Conservation (phyloP, 1,140 invertebrate species). For the Augochlora pura region DNA sequence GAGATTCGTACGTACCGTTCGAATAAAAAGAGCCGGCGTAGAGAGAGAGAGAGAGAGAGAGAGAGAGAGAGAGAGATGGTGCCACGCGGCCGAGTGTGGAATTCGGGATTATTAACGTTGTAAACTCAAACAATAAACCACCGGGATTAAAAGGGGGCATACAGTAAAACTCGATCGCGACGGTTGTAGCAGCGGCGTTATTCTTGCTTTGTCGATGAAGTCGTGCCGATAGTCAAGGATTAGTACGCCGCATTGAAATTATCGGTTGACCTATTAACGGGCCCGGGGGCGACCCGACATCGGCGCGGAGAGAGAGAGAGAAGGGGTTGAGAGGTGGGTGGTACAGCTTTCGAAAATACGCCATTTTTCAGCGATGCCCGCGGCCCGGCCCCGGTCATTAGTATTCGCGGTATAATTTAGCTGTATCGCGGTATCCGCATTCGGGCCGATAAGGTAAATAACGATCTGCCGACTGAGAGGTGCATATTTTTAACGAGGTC, state of each 20-base stretch:
- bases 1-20: too few relatives aligned
- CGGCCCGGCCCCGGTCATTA: constrained; percentile 24
- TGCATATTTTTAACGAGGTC: constrained; percentile 40
- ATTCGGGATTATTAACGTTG: background rate
- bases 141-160: background rate
- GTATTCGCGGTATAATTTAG: constrained; percentile 45
- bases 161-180: background rate
- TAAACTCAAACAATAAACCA: background rate
- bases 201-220: constrained; percentile 19
- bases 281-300: background rate
- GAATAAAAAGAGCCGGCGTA: too few relatives aligned
- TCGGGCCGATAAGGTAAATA: constrained; percentile 49
- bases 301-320: too few relatives aligned
- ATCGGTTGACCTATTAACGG: constrained; percentile 33
- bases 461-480: constrained; percentile 24
- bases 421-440: constrained; percentile 49
- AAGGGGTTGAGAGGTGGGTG: too few relatives aligned
- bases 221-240: constrained; percentile 27
- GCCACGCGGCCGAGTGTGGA: background rate
- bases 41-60: too few relatives aligned
- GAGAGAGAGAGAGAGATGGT: too few relatives aligned
- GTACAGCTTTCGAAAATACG: constrained; percentile 17
- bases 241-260: constrained; percentile 35
- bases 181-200: background rate
- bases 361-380: constrained; percentile 29